Base-by-base conservation (phyloP, 92 coral and sea anemone genomes). In the Montipora capitata region DNA sequence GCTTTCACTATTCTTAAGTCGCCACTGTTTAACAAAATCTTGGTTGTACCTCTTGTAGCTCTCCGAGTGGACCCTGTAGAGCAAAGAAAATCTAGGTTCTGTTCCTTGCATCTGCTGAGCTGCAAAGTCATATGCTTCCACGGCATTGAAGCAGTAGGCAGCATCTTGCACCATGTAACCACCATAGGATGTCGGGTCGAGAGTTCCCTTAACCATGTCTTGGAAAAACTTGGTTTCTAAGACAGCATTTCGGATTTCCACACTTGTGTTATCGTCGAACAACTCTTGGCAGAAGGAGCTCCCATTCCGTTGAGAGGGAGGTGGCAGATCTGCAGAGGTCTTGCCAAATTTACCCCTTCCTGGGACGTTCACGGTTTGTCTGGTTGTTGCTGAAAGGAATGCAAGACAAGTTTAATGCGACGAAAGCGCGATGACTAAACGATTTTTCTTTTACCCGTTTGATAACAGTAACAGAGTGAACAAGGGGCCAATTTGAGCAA, bases 81-180 rank as follows among this genome's bases (percentile, higher is more conserved):
- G 76, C 39, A 80, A 67, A 49, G 85, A 80, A 68, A 80, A 80
- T 39, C 51, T 65, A 39, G 76, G 85, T 8, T 80, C 68, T 6
- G 76, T 76, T 16, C 10, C 15, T 44, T 80, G 85, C 75, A 48
- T 67, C 85, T 67, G 14, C 2, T 48, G 10, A 9, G 85, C 76
- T 35, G 85, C 76, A 14, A 13, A 10, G 51, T 80, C 65, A 57
- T 48, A 86, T 38, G 86, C 76, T 7, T 17, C 56, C 20, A 90
- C 91, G 40, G 91, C 85, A 41, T 90, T 71, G 45, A 86, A 90
- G 75, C 90, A 76, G 62, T 77, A 85, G 45, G 91, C 93, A 51
- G 91, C 91, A 58, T 90, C 93, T 73, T 90, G 93, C 16, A 90
- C 91, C 93, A 86, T 90, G 82, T 85, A 90, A 16, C 93, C 91